Evolutionary conservation across 2,113 vertebrate genomes (phyloP).

Genomic region (Salvator merianae): DNA sequence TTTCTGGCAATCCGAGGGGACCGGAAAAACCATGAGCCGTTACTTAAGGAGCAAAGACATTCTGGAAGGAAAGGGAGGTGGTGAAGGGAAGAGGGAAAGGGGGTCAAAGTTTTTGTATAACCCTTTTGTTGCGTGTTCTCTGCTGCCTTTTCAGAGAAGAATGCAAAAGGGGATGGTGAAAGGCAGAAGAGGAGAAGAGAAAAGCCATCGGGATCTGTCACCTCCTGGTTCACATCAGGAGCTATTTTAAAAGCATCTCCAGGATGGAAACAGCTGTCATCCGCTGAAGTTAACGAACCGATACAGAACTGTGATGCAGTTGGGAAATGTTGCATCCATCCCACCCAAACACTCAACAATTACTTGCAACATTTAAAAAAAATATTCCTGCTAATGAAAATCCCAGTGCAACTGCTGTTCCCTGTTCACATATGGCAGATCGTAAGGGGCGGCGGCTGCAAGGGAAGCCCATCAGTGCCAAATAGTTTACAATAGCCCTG

Average conservation of each 20-base stretch:
- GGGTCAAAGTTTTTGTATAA: not conserved
- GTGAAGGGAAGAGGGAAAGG: not conserved
- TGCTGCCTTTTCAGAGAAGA: too few species aligned
- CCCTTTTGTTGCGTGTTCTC: too few species aligned
- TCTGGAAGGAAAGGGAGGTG: not conserved
- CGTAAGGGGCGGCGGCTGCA: not conserved
- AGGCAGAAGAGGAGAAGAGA: not conserved
- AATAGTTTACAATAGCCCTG: not conserved
- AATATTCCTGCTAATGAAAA: not conserved
- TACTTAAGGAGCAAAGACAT: not conserved
- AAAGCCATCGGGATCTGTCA: too few species aligned
- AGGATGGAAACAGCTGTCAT: not conserved
- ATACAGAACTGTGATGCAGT: not conserved
- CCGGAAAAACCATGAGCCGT: not conserved
- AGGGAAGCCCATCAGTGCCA: not conserved
- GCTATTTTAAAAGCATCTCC: not conserved
- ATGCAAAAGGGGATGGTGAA: too few species aligned
- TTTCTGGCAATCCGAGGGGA: not conserved
- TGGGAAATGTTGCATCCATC: not conserved
- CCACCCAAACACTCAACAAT: not conserved
- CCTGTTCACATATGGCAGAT: not conserved
- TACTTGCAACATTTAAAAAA: not conserved
- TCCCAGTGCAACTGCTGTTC: not conserved
- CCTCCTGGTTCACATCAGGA: not conserved
- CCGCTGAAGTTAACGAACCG: not conserved